A percentile compares a stretch with the other conserved stretches of the same genome.
These are phyloP conservation scores for Lithophane ornitopus DNA, from an alignment of 2,888 invertebrate genomes.

Conservation along the genomic window DNA sequence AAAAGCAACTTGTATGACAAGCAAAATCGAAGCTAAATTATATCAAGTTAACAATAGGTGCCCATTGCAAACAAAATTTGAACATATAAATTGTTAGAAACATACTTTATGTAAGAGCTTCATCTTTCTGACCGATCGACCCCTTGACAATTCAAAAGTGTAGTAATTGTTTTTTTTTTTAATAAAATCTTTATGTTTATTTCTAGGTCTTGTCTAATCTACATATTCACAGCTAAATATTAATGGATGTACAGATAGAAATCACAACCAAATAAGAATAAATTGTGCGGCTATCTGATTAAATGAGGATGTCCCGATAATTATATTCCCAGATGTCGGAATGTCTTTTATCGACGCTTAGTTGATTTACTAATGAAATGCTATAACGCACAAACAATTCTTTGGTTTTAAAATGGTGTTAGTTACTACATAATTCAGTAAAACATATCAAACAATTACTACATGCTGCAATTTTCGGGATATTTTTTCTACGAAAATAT, in stretches of 20 bases:
- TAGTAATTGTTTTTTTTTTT: too few relatives aligned
- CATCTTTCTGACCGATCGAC: too few relatives aligned
- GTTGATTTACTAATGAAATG: constrained; percentile 2
- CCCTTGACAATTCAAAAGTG: too few relatives aligned
- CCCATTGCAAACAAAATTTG: too few relatives aligned
- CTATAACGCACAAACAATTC: background rate
- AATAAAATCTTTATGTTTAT: too few relatives aligned
- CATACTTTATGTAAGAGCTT: too few relatives aligned
- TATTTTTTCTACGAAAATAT: background rate
- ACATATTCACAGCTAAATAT: background rate
- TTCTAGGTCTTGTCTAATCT: constrained; percentile 1
- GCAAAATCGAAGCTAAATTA: too few relatives aligned
- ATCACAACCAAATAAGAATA: constrained; percentile 33
- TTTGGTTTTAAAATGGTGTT: background rate
- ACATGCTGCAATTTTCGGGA: background rate
- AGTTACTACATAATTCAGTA: background rate
- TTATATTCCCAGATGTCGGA: constrained; percentile 19
- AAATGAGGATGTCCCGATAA: constrained; percentile 8
- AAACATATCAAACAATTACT: background rate
- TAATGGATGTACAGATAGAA: constrained; percentile 20
- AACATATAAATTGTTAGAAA: too few relatives aligned
- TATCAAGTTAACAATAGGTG: too few relatives aligned
- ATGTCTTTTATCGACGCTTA: background rate
- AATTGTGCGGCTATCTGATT: constrained; percentile 27
- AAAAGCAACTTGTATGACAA: too few relatives aligned